These are phyloP conservation scores for Alcedo quadribrachys DNA, from an alignment of 2,797 vertebrate genomes.

Conservation along the genomic window DNA sequence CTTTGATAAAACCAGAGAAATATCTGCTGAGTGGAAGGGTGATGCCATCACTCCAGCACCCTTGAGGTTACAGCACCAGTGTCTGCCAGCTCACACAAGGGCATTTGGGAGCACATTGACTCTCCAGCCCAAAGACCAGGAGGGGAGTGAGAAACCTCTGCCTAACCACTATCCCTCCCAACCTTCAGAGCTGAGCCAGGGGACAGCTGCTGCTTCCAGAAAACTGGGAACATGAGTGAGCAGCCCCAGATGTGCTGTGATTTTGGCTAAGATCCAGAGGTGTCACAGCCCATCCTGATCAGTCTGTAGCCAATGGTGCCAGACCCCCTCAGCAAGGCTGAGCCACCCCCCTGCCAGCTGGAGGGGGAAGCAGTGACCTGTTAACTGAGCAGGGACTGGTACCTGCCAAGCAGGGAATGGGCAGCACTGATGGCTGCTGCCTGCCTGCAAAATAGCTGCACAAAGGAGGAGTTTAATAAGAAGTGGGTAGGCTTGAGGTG, in stretches of 20 bases:
- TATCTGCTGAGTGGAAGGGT: no score
- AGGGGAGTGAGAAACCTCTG: not conserved
- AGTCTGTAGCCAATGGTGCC: not conserved
- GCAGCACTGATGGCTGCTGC: not conserved
- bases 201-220: not conserved
- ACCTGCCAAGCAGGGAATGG: not conserved
- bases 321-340: accelerated
- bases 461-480: not conserved
- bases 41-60: not conserved
- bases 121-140: not conserved
- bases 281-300: not conserved
- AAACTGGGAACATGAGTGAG: accelerated
- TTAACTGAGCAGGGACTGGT: not conserved
- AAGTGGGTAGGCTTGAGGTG: accelerated
- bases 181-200: not conserved
- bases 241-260: not conserved
- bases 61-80: no score
- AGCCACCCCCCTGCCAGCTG: not conserved
- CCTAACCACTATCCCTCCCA: not conserved
- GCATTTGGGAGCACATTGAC: not conserved
- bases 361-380: not conserved
- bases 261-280: not conserved
- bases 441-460: not conserved
- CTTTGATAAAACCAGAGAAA: not conserved
- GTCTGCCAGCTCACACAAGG: not conserved